Percentiles rank a stretch among this genome's conserved stretches.
phyloP scores from a whole-genome alignment of 1,140 invertebrate genomes.

The Trachymyrmex cornetzi region DNA sequence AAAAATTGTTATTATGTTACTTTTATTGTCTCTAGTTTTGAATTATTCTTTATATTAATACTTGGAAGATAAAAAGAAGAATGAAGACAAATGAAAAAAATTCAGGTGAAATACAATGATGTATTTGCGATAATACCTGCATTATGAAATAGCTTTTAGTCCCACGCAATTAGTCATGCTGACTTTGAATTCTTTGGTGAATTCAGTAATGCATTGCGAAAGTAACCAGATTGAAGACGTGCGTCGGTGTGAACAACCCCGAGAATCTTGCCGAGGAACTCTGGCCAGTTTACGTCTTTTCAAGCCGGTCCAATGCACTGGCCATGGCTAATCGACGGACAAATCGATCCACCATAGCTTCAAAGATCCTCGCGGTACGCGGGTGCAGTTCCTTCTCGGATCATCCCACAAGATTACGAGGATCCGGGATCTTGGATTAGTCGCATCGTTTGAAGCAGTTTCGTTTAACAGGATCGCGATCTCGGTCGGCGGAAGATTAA shows the following conservation, averaged over 20 bases:
- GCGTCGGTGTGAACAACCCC: conserved; percentile 27
- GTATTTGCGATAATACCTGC: neutral
- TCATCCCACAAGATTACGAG: conserved; percentile 48
- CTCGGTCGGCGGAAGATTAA: conserved; percentile 30
- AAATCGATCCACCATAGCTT: conserved; percentile 8
- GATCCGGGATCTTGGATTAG: conserved; percentile 37
- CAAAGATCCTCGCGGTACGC: conserved; percentile 42
- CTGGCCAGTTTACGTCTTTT: conserved; percentile 21
- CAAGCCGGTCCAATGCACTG: conserved; percentile 25
- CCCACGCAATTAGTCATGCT: conserved; percentile 19
- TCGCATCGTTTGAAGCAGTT: conserved; percentile 60
- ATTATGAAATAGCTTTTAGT: conserved; percentile 29
- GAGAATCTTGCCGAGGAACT: neutral
- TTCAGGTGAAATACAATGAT: neutral
- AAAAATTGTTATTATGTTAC: neutral
- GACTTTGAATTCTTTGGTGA: neutral
- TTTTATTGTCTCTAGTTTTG: neutral
- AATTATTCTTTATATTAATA: neutral
- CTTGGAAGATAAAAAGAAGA: neutral
- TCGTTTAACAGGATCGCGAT: conserved; percentile 61
- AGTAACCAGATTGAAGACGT: conserved; percentile 8
- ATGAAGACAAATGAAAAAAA: neutral
- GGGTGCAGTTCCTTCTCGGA: conserved; percentile 41
- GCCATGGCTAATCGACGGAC: conserved; percentile 57
- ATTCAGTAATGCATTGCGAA: conserved; percentile 9